Base-by-base conservation (phyloP, 1,140 invertebrate genomes). In the Drosophila repleta region DNA sequence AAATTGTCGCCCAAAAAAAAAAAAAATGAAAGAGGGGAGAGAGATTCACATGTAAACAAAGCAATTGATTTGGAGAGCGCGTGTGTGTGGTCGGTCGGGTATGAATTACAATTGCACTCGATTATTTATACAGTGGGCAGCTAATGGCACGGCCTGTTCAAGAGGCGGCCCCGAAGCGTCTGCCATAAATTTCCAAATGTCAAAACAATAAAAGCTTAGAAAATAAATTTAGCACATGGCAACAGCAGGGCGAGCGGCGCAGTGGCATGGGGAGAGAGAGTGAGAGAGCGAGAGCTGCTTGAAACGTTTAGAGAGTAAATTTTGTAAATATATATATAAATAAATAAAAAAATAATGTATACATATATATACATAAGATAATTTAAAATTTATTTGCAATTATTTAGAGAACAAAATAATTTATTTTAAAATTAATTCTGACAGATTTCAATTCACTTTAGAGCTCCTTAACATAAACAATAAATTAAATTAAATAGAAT, bases 61-160 rank as follows among this genome's bases (percentile, higher is more conserved):
- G 21, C 17, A 3, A 43, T 52, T 70, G 17, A 37, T 39, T 29
- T 51, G 26, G 39, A 20, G n/a, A n/a, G n/a, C n/a, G 20, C 39
- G 56, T 76, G 57, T 62, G 35, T 71, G 43, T 29, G 29, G 29
- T 29, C 24, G 2, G 56, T 39, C 39, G n/a, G 39, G 64, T 66
- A 66, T 85, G 67, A 67, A 81, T 85, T 87, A 78, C 77, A 78
- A 75, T 87, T 85, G 82, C 82, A 81, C 66, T 68, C 52, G 41
- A 70, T 58, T 85, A 73, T 76, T 76, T 79, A 76, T 37, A 61
- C 35, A 68, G 53, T 56, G 20, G 20, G 20, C 0, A 24, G 45
- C 45, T 46, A 46, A 46, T 46, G 45, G 45, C 8, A 46, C 39
- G 39, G 20, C 20, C 32, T 66, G 57, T 74, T 51, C 21, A 53